Percentiles rank a stretch among this genome's conserved stretches.
Evolutionary conservation across 2,888 invertebrate genomes (phyloP).

Genomic region (Danaus chrysippus): DNA sequence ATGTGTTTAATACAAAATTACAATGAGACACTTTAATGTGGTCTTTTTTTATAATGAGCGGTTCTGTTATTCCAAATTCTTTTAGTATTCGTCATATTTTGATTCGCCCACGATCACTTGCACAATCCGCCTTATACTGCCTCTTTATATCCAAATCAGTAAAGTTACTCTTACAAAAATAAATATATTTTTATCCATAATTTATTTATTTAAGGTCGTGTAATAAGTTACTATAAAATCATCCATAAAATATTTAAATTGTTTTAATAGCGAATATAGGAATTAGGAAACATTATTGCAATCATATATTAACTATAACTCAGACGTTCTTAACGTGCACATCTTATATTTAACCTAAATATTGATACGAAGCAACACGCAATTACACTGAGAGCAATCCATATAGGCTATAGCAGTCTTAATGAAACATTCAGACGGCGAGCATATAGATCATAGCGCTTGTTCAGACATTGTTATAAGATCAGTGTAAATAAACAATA

Average conservation of each 20-base stretch:
- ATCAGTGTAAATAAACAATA: conserved; percentile 42
- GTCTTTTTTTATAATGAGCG: conserved; percentile 5
- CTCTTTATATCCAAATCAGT: conserved; percentile 5
- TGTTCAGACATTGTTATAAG: conserved; percentile 51
- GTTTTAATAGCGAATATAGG: too few species aligned
- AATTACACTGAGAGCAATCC: conserved; percentile 43
- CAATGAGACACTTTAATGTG: background rate
- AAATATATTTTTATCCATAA: too few species aligned
- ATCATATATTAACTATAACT: too few species aligned
- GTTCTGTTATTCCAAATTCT: conserved; percentile 18
- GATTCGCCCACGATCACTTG: conserved; percentile 21
- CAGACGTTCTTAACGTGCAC: background rate
- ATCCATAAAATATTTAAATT: too few species aligned
- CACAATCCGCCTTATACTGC: conserved; percentile 15
- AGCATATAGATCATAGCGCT: conserved; percentile 54
- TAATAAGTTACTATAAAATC: too few species aligned
- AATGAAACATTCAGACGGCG: conserved; percentile 44
- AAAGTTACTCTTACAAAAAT: background rate
- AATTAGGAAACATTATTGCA: too few species aligned
- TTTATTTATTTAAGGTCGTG: too few species aligned
- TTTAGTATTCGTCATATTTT: conserved; percentile 22
- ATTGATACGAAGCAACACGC: conserved; percentile 33
- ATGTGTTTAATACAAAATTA: background rate
- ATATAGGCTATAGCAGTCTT: conserved; percentile 49
- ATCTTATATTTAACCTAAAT: conserved; percentile 25